Conservation (phyloP, 1,140 invertebrate genomes). For the Drosophila suzukii region DNA sequence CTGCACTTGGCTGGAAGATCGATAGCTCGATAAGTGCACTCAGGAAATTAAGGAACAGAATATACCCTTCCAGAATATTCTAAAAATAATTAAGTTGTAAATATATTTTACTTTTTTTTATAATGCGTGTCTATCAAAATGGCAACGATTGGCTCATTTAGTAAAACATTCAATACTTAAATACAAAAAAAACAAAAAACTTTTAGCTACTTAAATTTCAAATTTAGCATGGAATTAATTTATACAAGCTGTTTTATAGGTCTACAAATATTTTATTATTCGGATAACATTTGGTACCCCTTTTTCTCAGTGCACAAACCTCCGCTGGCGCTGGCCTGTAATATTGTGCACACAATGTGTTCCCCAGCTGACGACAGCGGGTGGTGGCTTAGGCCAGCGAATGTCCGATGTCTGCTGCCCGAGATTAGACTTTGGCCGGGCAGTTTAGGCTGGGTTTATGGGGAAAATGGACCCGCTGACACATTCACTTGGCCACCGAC, state of each 20-base stretch:
- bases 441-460: constrained; percentile 19
- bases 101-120: no score
- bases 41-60: not conserved
- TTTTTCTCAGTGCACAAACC: constrained; percentile 11
- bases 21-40: constrained; percentile 36
- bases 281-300: not conserved
- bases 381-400: constrained; percentile 24
- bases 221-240: no score
- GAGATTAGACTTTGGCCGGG: constrained; percentile 32
- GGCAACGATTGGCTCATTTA: no score
- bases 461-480: constrained; percentile 57
- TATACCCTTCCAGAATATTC: no score
- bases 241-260: no score
- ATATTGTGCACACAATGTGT: constrained; percentile 45
- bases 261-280: not conserved
- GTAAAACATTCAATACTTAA: no score
- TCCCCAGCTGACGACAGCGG: constrained; percentile 59
- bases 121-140: no score
- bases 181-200: no score
- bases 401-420: constrained; percentile 13
- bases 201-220: no score
- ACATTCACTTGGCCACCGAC: constrained; percentile 72
- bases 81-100: no score
- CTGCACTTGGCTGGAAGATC: constrained; percentile 58
- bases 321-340: constrained; percentile 20